Conservation (phyloP, 2,797 vertebrate genomes). For the Lemur catta region DNA sequence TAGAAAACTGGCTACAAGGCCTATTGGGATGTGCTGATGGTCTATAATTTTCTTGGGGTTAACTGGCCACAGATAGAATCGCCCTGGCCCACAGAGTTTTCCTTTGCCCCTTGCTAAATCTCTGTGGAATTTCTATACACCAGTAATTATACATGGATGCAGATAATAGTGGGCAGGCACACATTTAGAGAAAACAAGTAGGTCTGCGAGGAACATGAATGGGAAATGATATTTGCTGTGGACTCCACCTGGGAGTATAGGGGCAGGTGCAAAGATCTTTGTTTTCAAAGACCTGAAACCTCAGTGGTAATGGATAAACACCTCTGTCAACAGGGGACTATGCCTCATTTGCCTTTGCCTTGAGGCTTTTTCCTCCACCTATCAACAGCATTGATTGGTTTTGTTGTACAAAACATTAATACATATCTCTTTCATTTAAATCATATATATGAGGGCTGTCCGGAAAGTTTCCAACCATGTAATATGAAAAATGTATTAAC, state of each 20-base stretch:
- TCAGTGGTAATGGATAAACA: conserved; percentile 51
- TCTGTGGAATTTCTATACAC: conserved; percentile 53
- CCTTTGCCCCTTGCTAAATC: conserved; percentile 27
- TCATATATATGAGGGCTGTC: not conserved
- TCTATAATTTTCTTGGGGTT: conserved; percentile 48
- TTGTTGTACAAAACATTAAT: conserved; percentile 2
- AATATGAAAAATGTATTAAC: no score
- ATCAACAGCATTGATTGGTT: not conserved
- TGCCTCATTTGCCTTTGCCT: not conserved
- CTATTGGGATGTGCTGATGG: not conserved
- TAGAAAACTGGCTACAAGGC: not conserved
- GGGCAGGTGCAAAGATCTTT: conserved; percentile 66
- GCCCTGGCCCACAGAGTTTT: not conserved
- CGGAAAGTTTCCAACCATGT: no score
- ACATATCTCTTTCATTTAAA: not conserved
- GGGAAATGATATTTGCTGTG: not conserved
- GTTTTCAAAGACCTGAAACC: conserved; percentile 63
- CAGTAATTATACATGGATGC: conserved; percentile 56
- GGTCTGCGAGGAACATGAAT: conserved; percentile 23
- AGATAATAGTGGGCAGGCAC: conserved; percentile 51
- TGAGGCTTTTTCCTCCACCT: not conserved
- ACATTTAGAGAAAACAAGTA: conserved; percentile 47
- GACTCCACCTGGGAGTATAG: not conserved
- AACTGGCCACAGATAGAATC: conserved; percentile 43
- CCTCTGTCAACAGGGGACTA: conserved; percentile 39